Base-by-base conservation (phyloP, 1,140 invertebrate species). In the Leptestheria dahalacensis region DNA sequence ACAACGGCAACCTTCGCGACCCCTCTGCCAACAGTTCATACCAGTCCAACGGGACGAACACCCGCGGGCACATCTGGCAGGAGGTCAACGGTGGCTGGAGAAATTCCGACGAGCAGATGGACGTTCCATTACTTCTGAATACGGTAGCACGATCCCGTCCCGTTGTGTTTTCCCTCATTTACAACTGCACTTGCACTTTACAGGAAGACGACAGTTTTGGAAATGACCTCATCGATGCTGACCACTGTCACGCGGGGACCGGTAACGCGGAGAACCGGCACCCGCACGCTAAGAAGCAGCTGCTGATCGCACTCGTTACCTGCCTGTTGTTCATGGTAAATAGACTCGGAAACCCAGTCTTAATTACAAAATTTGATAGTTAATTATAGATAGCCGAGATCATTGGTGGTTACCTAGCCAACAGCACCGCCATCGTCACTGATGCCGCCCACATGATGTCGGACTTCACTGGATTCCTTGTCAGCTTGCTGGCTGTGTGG, bases 401-500 rank as follows among this genome's bases (percentile, higher is more conserved):
- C 23, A 15, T 62, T 21, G 61, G 61, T 12, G 61, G 61, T 21
- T 62, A 62, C 49, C 46, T 62, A 50, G 47, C 61, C 26, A 62
- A 62, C 54, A 62, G 85, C 72, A 73, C 90, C 59, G 86, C 88
- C 10, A 81, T 89, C 64, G 84, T 88, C 79, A 82, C 84, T 21
- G 87, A 91, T 73, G 86, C 86, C 25, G 86, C 86, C 28, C 87
- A 91, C 75, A 77, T 91, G 69, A 74, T 88, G 61, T 85, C 83
- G 63, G 88, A 91, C 75, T 83, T 88, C 66, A 81, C 84, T 60
- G 85, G 85, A 62, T 90, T 90, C 72, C 74, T 86, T 48, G 80
- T 90, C 52, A 85, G 84, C 33, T 71, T 90, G 57, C 75, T 86
- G 62, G 84, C 86, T 3, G 78, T 90, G 63, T 82, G 80, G 70